Evolutionary conservation across 2,113 vertebrate species (phyloP).

Genomic region (Menura novaehollandiae): DNA sequence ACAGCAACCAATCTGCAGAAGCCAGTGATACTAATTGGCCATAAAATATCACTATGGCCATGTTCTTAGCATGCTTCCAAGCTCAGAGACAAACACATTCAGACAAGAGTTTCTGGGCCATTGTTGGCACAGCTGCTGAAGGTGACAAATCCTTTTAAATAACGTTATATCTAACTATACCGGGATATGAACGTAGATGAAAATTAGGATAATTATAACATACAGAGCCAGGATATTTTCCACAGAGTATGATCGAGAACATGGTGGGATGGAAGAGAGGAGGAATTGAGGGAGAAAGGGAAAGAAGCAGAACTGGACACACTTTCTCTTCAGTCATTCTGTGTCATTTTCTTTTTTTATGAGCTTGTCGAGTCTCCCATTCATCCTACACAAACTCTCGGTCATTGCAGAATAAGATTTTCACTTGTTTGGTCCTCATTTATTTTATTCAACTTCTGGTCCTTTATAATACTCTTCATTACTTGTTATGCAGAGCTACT

Average conservation of each 20-base stretch:
- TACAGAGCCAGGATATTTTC: background rate
- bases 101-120: background rate
- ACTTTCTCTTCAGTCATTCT: background rate
- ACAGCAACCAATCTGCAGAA: background rate
- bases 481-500: background rate
- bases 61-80: background rate
- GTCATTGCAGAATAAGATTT: background rate
- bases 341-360: background rate
- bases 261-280: background rate
- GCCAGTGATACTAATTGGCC: rapidly evolving
- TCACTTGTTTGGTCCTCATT: background rate
- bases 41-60: background rate
- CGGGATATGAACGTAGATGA: background rate
- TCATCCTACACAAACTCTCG: background rate
- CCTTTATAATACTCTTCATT: background rate
- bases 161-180: background rate
- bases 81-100: background rate
- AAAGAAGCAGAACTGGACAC: background rate
- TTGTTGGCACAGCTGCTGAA: background rate
- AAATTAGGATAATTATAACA: background rate
- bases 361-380: background rate
- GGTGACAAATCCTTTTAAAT: background rate
- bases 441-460: background rate
- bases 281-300: rapidly evolving
- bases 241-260: background rate